phyloP scores from a whole-genome alignment of 2,888 invertebrate genomes.

The Lymantria monacha region DNA sequence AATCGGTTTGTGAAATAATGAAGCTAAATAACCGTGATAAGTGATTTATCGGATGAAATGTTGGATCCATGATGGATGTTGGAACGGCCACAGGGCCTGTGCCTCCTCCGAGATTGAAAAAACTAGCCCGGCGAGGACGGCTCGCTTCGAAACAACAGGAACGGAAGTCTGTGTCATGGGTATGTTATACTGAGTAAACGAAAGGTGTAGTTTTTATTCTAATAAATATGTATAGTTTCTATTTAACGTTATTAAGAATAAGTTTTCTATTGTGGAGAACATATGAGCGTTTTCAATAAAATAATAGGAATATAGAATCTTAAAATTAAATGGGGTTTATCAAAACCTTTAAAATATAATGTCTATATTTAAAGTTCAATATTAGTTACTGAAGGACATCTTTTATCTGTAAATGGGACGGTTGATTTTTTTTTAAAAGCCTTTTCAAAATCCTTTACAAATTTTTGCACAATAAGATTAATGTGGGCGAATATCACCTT shows the following conservation, averaged over 20 bases:
- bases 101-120: slow-evolving; percentile 74
- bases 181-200: slow-evolving; percentile 37
- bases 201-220: background rate
- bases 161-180: slow-evolving; percentile 70
- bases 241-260: background rate
- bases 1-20: slow-evolving; percentile 44
- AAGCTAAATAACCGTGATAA: slow-evolving; percentile 26
- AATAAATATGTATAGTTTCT: background rate
- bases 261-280: background rate
- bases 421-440: background rate
- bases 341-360: too few relatives aligned
- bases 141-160: slow-evolving; percentile 58
- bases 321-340: background rate
- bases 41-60: slow-evolving; percentile 35
- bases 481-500: slow-evolving; percentile 42
- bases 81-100: slow-evolving; percentile 50
- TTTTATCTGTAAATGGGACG: background rate
- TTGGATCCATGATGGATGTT: slow-evolving; percentile 44
- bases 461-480: slow-evolving; percentile 31
- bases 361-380: background rate
- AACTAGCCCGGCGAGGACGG: slow-evolving; percentile 55
- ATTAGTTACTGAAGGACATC: background rate
- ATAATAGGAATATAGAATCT: background rate
- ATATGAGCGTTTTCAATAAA: too few relatives aligned
- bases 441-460: slow-evolving; percentile 1